These are phyloP conservation scores for Periphyllus acericola DNA, from an alignment of 2,888 invertebrate genomes.

Conservation along the genomic window DNA sequence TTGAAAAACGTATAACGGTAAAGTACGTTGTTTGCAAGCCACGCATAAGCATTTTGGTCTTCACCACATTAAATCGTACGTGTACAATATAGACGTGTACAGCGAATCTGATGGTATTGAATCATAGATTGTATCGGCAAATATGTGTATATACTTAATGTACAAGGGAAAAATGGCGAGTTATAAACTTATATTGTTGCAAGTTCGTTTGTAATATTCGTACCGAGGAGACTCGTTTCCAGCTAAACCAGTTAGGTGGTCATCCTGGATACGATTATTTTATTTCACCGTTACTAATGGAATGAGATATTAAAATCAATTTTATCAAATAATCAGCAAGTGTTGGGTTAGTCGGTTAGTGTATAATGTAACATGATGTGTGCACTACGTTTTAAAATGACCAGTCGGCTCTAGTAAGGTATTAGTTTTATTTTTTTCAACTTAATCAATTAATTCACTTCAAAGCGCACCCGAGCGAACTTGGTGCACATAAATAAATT, in stretches of 20 bases:
- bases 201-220: not conserved
- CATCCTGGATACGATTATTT: not conserved
- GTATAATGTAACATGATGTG: too few relatives aligned
- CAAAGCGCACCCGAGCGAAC: not conserved
- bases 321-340: not conserved
- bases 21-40: not conserved
- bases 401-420: not conserved
- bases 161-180: not conserved
- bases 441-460: not conserved
- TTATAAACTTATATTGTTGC: not conserved
- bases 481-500: not conserved
- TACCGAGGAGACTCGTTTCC: not conserved
- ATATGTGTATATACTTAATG: not conserved
- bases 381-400: not conserved
- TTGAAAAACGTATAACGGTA: not conserved
- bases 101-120: not conserved
- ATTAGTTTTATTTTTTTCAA: not conserved
- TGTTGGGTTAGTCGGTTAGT: too few relatives aligned
- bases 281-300: constrained; percentile 13
- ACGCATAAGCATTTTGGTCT: not conserved
- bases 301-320: not conserved
- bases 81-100: not conserved
- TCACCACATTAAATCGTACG: not conserved
- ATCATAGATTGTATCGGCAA: not conserved
- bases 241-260: not conserved